Conservation (phyloP, 2,113 vertebrate species). For the Hyla sarda region DNA sequence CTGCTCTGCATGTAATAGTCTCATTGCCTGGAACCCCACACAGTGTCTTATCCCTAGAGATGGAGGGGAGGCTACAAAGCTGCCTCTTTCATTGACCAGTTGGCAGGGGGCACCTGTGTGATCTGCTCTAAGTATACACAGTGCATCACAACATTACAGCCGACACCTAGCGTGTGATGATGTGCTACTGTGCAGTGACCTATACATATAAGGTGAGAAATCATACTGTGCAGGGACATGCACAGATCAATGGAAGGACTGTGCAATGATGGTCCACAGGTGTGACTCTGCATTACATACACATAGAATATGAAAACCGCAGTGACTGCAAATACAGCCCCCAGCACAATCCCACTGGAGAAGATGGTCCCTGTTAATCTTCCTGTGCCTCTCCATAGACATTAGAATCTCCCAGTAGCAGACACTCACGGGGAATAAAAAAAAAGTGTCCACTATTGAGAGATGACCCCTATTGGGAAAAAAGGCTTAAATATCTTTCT, state of each 20-base stretch:
- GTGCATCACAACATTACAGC: background rate
- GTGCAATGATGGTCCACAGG: no score
- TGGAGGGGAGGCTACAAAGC: background rate
- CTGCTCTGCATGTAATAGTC: slow-evolving; percentile 8
- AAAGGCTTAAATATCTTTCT: no score
- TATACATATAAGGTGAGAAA: background rate
- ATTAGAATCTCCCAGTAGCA: no score
- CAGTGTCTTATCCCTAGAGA: background rate
- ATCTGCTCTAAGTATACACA: background rate
- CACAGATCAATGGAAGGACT: no score
- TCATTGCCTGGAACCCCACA: background rate
- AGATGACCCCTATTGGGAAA: no score
- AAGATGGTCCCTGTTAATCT: background rate
- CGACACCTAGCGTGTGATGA: no score
- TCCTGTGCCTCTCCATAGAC: background rate
- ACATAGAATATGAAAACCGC: no score
- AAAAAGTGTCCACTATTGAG: no score
- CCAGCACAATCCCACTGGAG: background rate
- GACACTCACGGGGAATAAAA: no score
- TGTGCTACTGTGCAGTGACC: background rate
- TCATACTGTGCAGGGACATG: background rate
- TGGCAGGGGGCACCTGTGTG: no score
- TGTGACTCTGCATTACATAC: no score
- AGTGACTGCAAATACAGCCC: background rate
- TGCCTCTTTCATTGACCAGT: background rate